Conservation (phyloP, 1,140 invertebrate genomes). For the Colletes latitarsis region DNA sequence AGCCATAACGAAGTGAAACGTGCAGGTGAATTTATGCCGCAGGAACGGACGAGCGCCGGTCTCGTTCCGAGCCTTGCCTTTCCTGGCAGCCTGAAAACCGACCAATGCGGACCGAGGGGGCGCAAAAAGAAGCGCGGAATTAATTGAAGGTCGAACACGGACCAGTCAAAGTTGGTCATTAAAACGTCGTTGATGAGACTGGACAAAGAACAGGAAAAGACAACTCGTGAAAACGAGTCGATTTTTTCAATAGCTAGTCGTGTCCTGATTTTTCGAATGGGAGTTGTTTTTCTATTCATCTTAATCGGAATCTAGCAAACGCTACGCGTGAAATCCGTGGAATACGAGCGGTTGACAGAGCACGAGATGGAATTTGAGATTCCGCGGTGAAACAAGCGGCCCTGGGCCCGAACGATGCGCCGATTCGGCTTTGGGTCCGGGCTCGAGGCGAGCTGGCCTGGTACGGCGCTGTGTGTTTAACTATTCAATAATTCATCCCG, state of each 20-base stretch:
- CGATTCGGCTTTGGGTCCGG: conserved; percentile 42
- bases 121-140: neutral
- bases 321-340: neutral
- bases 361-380: conserved; percentile 32
- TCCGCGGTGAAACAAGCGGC: conserved; percentile 52
- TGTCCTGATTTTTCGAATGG: no score
- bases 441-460: conserved; percentile 35
- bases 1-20: conserved; percentile 76
- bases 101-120: neutral
- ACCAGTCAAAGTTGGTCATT: neutral
- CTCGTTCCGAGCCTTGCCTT: neutral
- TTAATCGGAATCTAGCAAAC: neutral
- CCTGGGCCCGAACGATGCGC: conserved; percentile 52
- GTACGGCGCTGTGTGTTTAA: conserved; percentile 73
- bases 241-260: no score
- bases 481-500: conserved; percentile 76
- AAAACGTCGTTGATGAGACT: neutral
- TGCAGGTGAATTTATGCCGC: conserved; percentile 76
- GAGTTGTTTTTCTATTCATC: no score
- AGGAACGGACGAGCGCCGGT: conserved; percentile 63
- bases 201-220: neutral
- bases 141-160: neutral
- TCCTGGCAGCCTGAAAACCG: neutral
- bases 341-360: conserved; percentile 1
- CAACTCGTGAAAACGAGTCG: no score